Evolutionary conservation across 2,797 vertebrate genomes (phyloP).

Genomic region (Karalla daura): DNA sequence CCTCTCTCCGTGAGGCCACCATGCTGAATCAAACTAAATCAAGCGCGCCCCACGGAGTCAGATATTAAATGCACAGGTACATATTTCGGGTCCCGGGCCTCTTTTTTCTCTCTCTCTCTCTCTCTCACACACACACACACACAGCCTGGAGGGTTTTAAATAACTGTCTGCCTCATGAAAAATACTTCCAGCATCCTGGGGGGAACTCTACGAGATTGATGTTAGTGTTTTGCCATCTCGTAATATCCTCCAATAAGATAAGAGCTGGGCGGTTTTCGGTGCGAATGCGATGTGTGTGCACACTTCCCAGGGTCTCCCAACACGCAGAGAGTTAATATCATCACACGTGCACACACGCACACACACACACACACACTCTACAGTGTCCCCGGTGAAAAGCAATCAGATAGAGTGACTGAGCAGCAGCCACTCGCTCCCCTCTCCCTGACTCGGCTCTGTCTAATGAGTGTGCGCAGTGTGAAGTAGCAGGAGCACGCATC

Average conservation of each 20-base stretch:
- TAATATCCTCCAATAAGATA: slow-evolving; percentile 77
- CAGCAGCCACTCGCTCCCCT: slow-evolving; percentile 53
- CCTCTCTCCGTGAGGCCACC: slow-evolving; percentile 37
- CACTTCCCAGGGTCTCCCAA: slow-evolving; percentile 51
- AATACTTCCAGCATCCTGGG: slow-evolving; percentile 68
- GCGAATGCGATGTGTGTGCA: slow-evolving; percentile 68
- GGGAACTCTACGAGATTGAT: slow-evolving; percentile 69
- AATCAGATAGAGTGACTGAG: slow-evolving; percentile 77
- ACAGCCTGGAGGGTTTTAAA: slow-evolving; percentile 70
- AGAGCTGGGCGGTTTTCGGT: slow-evolving; percentile 64
- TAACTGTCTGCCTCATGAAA: slow-evolving; percentile 72
- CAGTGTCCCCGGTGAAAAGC: slow-evolving; percentile 65
- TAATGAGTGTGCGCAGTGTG: slow-evolving; percentile 77
- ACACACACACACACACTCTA: slow-evolving; percentile 38
- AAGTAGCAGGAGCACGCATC: slow-evolving; percentile 71
- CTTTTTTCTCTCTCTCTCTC: too few species aligned
- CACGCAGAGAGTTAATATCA: too few species aligned
- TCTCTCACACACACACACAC: too few species aligned
- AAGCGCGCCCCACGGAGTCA: slow-evolving; percentile 44
- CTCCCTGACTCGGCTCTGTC: slow-evolving; percentile 61
- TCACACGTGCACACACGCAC: slow-evolving; percentile 43
- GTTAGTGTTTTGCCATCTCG: slow-evolving; percentile 73
- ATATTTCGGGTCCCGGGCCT: slow-evolving; percentile 43
- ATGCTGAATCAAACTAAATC: slow-evolving; percentile 60
- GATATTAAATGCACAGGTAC: slow-evolving; percentile 60